phyloP scores from a whole-genome alignment of 2,888 invertebrate species.

The Cremastinae sp. region DNA sequence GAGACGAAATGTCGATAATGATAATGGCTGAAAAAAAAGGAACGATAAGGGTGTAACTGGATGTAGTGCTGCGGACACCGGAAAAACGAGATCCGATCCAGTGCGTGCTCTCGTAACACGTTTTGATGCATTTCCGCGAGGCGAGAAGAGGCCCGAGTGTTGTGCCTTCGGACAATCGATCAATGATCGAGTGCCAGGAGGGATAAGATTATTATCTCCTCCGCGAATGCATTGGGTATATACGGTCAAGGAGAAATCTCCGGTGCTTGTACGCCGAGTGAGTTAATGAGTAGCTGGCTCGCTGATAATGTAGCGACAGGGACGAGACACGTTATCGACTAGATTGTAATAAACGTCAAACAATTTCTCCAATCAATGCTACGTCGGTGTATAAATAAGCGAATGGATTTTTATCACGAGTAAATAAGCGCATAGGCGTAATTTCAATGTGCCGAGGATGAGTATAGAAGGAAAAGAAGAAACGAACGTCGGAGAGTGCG shows the following conservation, averaged over 20 bases:
- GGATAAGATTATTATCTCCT: slow-evolving; percentile 38
- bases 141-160: neutral
- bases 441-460: neutral
- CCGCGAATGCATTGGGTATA: slow-evolving; percentile 3
- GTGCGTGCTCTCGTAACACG: slow-evolving; percentile 15
- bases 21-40: slow-evolving; percentile 38
- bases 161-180: slow-evolving; percentile 50
- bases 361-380: slow-evolving; percentile 57
- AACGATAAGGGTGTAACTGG: slow-evolving; percentile 29
- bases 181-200: slow-evolving; percentile 47
- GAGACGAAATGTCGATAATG: neutral
- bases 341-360: slow-evolving; percentile 52
- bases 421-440: slow-evolving; percentile 9
- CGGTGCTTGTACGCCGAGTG: neutral
- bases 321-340: slow-evolving; percentile 34
- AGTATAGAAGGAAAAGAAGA: too few species aligned
- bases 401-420: slow-evolving; percentile 7
- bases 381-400: neutral
- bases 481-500: slow-evolving; percentile 9
- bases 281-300: slow-evolving; percentile 22
- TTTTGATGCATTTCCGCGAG: slow-evolving; percentile 5
- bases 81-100: slow-evolving; percentile 41
- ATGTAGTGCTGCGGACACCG: slow-evolving; percentile 22
- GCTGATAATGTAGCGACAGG: slow-evolving; percentile 15
- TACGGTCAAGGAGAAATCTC: slow-evolving; percentile 4